phyloP scores from a whole-genome alignment of 2,888 invertebrate species.

The Caenorhabditis sp. region DNA sequence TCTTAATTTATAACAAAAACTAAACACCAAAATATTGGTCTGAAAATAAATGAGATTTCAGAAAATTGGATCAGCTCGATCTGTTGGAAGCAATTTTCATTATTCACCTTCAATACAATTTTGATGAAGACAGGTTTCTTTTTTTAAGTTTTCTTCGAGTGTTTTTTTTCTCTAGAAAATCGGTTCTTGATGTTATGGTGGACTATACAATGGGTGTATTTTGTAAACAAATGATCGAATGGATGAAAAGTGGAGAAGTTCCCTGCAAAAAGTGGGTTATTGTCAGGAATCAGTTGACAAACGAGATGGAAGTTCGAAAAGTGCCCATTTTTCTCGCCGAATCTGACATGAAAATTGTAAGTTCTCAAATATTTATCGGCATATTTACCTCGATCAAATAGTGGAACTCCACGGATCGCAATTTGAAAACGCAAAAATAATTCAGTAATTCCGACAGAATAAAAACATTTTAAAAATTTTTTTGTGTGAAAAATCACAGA shows the following conservation, averaged over 20 bases:
- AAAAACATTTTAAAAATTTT: too few species aligned
- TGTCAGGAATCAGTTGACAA: slow-evolving; percentile 6
- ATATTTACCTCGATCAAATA: too few species aligned
- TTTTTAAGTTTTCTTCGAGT: neutral
- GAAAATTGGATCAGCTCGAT: slow-evolving; percentile 14
- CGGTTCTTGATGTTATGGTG: slow-evolving; percentile 12
- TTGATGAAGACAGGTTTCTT: slow-evolving; percentile 8
- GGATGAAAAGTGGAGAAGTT: slow-evolving; percentile 26
- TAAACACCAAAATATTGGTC: neutral
- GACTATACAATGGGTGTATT: slow-evolving; percentile 34
- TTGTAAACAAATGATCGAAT: slow-evolving; percentile 32
- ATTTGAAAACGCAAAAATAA: too few species aligned
- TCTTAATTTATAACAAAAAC: neutral
- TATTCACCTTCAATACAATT: slow-evolving; percentile 5
- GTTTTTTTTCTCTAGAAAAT: too few species aligned
- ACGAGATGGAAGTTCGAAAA: slow-evolving; percentile 9
- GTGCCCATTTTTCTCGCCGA: slow-evolving; percentile 24
- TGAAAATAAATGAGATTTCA: slow-evolving; percentile 4
- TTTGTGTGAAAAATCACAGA: too few species aligned
- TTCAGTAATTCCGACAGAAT: too few species aligned
- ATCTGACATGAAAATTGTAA: slow-evolving; percentile 18
- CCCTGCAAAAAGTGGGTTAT: slow-evolving; percentile 35
- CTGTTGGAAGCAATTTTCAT: slow-evolving; percentile 20
- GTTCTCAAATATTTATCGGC: too few species aligned
- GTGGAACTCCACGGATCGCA: too few species aligned